Conservation (phyloP, 2,888 invertebrate genomes). For the Nebria salina region DNA sequence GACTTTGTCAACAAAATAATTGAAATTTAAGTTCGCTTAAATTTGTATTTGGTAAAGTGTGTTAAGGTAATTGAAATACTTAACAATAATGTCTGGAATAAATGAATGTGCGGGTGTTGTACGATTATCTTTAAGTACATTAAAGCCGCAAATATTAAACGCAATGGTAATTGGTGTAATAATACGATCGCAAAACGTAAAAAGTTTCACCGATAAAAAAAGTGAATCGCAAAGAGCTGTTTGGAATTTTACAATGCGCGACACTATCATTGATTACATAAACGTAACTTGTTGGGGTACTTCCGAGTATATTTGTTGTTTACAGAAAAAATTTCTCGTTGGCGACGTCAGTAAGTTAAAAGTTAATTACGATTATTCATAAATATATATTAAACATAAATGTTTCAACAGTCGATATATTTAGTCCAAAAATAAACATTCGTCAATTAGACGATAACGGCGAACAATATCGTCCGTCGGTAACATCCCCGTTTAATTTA, state of each 20-base stretch:
- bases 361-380: not conserved
- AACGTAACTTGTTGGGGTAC: constrained; percentile 83
- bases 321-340: constrained; percentile 72
- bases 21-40: not conserved
- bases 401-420: constrained; percentile 69
- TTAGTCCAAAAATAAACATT: constrained; percentile 71
- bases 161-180: constrained; percentile 67
- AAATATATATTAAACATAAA: not conserved
- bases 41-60: not conserved
- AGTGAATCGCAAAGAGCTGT: constrained; percentile 73
- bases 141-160: constrained; percentile 56
- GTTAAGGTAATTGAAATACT: constrained; percentile 32
- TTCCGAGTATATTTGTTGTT: constrained; percentile 69
- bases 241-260: constrained; percentile 79
- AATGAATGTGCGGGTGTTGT: constrained; percentile 51
- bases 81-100: constrained; percentile 50
- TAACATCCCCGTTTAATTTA: constrained; percentile 73
- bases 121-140: constrained; percentile 55
- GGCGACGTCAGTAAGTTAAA: constrained; percentile 73
- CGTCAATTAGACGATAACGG: constrained; percentile 66
- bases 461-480: constrained; percentile 72
- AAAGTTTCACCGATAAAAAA: constrained; percentile 65
- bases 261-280: constrained; percentile 75
- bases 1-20: not conserved
- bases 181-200: constrained; percentile 72